Conservation (phyloP, 2,888 invertebrate species). For the Ommatoiulus sabulosus region DNA sequence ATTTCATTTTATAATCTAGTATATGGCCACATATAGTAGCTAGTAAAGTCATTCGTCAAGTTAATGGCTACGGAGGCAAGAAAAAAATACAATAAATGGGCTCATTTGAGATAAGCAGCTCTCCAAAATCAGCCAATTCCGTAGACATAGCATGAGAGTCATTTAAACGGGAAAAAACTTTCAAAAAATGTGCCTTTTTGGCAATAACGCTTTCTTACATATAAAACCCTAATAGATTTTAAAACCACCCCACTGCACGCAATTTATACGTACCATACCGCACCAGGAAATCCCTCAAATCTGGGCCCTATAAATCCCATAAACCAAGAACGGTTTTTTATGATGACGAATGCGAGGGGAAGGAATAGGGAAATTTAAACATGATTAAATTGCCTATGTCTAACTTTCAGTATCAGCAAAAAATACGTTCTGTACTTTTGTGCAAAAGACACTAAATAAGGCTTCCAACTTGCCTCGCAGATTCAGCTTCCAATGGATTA, state of each 20-base stretch:
- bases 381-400: not conserved
- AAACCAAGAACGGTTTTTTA: slow-evolving; percentile 45
- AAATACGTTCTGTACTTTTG: not conserved
- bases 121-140: slow-evolving; percentile 51
- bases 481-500: too few relatives aligned
- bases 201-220: slow-evolving; percentile 6
- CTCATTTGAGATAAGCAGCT: slow-evolving; percentile 54
- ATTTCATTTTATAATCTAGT: slow-evolving; percentile 60
- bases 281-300: slow-evolving; percentile 30
- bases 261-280: not conserved
- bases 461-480: not conserved
- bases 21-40: slow-evolving; percentile 48
- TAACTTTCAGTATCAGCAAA: not conserved
- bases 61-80: slow-evolving; percentile 59
- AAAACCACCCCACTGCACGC: slow-evolving; percentile 30
- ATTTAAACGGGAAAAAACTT: slow-evolving; percentile 45
- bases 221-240: slow-evolving; percentile 28
- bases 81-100: slow-evolving; percentile 59
- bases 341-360: not conserved
- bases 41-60: slow-evolving; percentile 59
- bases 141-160: slow-evolving; percentile 51
- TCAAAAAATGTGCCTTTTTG: slow-evolving; percentile 31
- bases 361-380: not conserved
- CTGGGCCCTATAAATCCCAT: slow-evolving; percentile 35
- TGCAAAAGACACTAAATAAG: not conserved